Evolutionary conservation across 2,113 vertebrate genomes (phyloP).

Genomic region (Loxodonta africana): DNA sequence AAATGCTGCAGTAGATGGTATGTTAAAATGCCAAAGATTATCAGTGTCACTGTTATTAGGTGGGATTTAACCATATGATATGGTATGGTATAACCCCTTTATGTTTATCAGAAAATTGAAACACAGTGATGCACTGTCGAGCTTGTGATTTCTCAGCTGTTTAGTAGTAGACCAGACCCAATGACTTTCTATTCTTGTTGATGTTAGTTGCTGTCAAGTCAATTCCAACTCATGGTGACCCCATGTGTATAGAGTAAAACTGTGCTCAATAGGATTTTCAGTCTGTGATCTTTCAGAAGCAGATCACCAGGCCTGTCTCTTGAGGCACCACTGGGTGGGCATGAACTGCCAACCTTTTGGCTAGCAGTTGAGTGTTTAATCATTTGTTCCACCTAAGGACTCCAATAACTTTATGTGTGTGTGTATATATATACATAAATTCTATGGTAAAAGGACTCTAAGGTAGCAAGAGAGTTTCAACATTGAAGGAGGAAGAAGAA

Average conservation of each 20-base stretch:
- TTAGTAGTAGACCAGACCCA: not conserved
- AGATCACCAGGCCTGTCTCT: too few relatives aligned
- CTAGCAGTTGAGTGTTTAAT: too few relatives aligned
- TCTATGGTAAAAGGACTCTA: not conserved
- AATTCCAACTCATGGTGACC: too few relatives aligned
- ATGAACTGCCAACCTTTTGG: too few relatives aligned
- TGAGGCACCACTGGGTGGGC: too few relatives aligned
- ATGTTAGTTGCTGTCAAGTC: too few relatives aligned
- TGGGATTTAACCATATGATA: not conserved
- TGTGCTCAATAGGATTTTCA: too few relatives aligned
- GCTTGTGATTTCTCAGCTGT: not conserved
- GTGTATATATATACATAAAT: too few relatives aligned
- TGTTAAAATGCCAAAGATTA: not conserved
- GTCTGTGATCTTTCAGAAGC: too few relatives aligned
- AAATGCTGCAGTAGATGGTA: not conserved
- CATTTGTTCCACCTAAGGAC: too few relatives aligned
- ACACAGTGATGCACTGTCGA: not conserved
- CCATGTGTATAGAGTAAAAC: too few relatives aligned
- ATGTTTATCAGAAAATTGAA: conserved; percentile 3
- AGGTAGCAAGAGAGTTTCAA: not conserved
- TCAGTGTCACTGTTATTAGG: not conserved
- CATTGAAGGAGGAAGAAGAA: not conserved
- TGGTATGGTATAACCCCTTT: not conserved
- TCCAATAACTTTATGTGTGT: too few relatives aligned
- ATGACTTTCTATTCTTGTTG: not conserved